Base-by-base conservation (phyloP, 2,113 vertebrate genomes). In the Camelus bactrianus region DNA sequence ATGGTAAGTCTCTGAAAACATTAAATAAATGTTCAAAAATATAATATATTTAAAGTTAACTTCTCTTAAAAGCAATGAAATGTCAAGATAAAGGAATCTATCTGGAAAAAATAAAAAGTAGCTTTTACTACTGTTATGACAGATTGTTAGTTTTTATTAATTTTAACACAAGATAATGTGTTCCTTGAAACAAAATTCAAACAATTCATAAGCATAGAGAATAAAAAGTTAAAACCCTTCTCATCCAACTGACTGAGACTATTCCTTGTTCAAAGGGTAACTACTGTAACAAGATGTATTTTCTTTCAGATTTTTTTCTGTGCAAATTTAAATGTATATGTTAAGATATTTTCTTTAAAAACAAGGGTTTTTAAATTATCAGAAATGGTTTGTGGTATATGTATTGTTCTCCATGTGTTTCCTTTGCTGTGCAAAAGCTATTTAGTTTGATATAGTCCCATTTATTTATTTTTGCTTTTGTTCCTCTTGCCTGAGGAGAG, bases 131-230 rank as follows among this genome's bases (percentile, higher is more conserved):
- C 20, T 69, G 46, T 54, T 76, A 70, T 48, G 2, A 72, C n/a
- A 16, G 2, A 65, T 76, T 56, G 42, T 56, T 93, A 13, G 32
- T 22, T 82, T 89, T 81, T 72, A 89, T 50, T 35, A 38, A 65
- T 60, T 87, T 60, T 69, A 52, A 81, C 42, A 81, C 6, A 86
- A 86, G 38, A 64, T 48, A 73, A 58, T 65, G 46, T 83, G 28
- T 3, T 79, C 22, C 48, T 83, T 93, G 48, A 77, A 83, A 58
- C 3, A 90, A 90, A 93, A 38, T 77, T 96, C 32, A 90, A 96
- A 58, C 8, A 30, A 76, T 75, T 58, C 12, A 1, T 50, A 62
- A 30, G 2, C n/a, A 8, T 89, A 46, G 42, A 94, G 35, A 90
- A 48, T 64, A 81, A 64, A 75, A 42, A n/a, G 8, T 73, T 48